Evolutionary conservation across 1,140 invertebrate genomes (phyloP).

Genomic region (Cataglyphis hispanica): DNA sequence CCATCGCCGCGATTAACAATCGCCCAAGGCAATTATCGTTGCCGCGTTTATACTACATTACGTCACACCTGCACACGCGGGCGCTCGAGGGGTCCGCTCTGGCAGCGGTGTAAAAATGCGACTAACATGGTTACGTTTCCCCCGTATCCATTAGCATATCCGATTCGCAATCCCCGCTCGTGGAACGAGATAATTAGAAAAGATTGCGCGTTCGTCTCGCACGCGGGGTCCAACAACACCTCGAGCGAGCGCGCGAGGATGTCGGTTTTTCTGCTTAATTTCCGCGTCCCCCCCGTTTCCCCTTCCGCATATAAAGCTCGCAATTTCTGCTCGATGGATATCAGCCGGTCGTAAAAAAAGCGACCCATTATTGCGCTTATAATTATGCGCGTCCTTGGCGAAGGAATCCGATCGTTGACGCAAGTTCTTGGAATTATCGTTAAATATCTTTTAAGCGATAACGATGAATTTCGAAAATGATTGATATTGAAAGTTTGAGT

Average conservation of each 20-base stretch:
- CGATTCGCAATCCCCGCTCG: conserved; percentile 69
- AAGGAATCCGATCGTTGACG: neutral
- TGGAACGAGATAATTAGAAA: conserved; percentile 81
- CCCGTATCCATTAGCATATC: conserved; percentile 79
- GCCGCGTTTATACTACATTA: neutral
- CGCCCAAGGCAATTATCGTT: neutral
- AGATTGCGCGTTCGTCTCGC: conserved; percentile 79
- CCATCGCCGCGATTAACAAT: neutral
- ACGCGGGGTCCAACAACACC: conserved; percentile 41
- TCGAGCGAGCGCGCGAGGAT: conserved; percentile 43
- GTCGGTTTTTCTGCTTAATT: conserved; percentile 61
- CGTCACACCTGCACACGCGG: conserved; percentile 31
- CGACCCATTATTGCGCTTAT: neutral
- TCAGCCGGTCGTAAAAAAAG: conserved; percentile 28
- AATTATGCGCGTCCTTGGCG: too few relatives aligned
- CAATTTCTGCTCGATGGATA: conserved; percentile 57
- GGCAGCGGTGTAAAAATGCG: conserved; percentile 65
- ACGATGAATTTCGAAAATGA: neutral
- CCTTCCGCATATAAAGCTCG: conserved; percentile 32
- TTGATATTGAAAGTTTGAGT: neutral
- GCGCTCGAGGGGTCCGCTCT: conserved; percentile 48
- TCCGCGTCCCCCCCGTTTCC: conserved; percentile 22
- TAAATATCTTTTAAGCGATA: neutral
- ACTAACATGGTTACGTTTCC: conserved; percentile 70
- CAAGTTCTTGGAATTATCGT: conserved; percentile 22